Percentiles rank a stretch among this genome's conserved stretches.
These are phyloP conservation scores for Drosophila obscura DNA, from an alignment of 1,140 invertebrate genomes.

Conservation along the genomic window DNA sequence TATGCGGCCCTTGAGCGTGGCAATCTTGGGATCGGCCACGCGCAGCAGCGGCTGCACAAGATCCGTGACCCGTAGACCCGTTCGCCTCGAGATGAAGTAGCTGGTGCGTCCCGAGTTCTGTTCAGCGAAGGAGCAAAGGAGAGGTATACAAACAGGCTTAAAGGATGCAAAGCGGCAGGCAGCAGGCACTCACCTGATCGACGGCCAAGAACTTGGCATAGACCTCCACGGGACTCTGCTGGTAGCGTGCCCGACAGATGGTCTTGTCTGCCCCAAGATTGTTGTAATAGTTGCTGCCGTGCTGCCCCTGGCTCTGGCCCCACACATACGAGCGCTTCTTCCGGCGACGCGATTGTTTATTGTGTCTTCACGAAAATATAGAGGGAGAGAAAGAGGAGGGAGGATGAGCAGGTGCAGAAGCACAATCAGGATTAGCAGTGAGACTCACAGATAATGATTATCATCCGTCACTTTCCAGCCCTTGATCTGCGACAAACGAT, in stretches of 20 bases:
- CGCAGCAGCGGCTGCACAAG: conserved; percentile 92
- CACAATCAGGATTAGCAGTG: too few species aligned
- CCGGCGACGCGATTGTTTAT: conserved; percentile 85
- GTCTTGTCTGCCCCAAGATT: conserved; percentile 86
- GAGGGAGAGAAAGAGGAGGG: not conserved
- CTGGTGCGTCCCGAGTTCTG: conserved; percentile 93
- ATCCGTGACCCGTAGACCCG: conserved; percentile 94
- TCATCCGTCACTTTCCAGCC: conserved; percentile 94
- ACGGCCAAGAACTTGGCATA: conserved; percentile 95
- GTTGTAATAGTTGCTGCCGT: conserved; percentile 84
- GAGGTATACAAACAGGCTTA: too few species aligned
- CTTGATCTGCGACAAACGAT: conserved; percentile 95
- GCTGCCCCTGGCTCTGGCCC: conserved; percentile 47
- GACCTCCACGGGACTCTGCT: conserved; percentile 95
- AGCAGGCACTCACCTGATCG: conserved; percentile 86
- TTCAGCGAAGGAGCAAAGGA: too few species aligned
- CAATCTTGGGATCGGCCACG: conserved; percentile 94
- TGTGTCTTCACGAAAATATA: conserved; percentile 34
- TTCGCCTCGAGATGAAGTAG: conserved; percentile 94
- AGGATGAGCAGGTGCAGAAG: not conserved
- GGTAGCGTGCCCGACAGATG: conserved; percentile 92
- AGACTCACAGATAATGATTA: conserved; percentile 84
- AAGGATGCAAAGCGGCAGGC: too few species aligned
- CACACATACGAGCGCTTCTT: conserved; percentile 86
- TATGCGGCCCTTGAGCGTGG: conserved; percentile 90